Evolutionary conservation across 2,113 vertebrate genomes (phyloP), one percentile per base, ranked within the genome.

Genomic region (Ivindomyrus marchei): DNA sequence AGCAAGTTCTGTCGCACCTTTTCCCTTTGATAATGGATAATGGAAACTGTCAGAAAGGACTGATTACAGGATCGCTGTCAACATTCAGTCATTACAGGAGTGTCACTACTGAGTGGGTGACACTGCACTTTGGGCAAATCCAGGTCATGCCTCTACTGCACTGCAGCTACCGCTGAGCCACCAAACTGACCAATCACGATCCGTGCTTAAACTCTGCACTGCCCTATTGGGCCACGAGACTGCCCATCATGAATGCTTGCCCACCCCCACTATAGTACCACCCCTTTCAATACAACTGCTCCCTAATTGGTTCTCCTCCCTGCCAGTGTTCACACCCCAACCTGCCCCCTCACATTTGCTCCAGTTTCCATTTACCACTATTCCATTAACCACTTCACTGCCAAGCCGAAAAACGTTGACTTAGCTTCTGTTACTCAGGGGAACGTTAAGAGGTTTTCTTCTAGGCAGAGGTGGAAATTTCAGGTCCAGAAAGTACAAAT

Each of bases 61-160:
- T 27, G 10, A 70, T 70, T 13, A 70, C 62, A 70, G 15, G 36
- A 5, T 42, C 6, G 13, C 74, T 21, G 74, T 80, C 74, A 47
- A n/a, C 83, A 47, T 85, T 85, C 83, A 45, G 31, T 39, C 74
- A 42, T 39, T 80, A 80, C 74, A 19, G 31, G 74, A 80, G 74
- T 47, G n/a, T n/a, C 80, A 85, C 19, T 47, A 10, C 45, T 4
- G 45, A 47, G 39, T 46, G 88, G 21, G 27, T 45, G 36, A 49
- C 58, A 88, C 77, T 53, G 27, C 47, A 74, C 80, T 86, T 90
- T 31, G 50, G 91, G 90, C 89, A 91, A 90, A 91, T 92, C 88
- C 92, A 92, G 92, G 91, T 90, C 90, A 91, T 15, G 50, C 88
- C 47, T 31, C 46, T 66, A 84, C 89, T 91, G 88, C 90, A 92